Conservation (phyloP, 2,113 vertebrate species). For the Penelope pileata region DNA sequence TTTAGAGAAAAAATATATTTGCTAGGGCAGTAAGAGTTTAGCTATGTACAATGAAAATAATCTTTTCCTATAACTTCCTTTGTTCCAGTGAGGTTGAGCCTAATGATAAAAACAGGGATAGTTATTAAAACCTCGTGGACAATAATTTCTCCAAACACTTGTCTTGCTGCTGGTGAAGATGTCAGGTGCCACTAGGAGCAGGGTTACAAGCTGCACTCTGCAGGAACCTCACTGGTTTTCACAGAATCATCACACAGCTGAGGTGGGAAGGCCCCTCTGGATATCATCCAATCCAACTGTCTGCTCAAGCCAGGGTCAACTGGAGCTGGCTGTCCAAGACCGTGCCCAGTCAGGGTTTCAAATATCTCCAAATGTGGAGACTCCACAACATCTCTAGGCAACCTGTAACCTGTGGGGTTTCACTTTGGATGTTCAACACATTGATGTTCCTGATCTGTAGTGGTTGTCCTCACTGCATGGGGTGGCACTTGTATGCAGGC, state of each 20-base stretch:
- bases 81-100: neutral
- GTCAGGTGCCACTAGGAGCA: neutral
- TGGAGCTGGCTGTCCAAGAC: neutral
- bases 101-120: neutral
- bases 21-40: neutral
- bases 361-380: neutral
- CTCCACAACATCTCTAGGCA: neutral
- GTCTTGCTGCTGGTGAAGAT: neutral
- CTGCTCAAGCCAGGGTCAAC: neutral
- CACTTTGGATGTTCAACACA: neutral
- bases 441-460: neutral
- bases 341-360: neutral
- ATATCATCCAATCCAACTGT: neutral
- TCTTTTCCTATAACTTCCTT: neutral
- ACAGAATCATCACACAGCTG: neutral
- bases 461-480: neutral
- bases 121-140: neutral
- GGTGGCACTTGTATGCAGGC: neutral
- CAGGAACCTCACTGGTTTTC: neutral
- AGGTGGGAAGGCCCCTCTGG: neutral
- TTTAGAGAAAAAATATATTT: neutral
- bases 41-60: neutral
- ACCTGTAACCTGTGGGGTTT: neutral
- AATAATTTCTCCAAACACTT: neutral
- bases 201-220: neutral